Evolutionary conservation across 2,113 vertebrate species (phyloP).

Genomic region (Phasianus colchicus): DNA sequence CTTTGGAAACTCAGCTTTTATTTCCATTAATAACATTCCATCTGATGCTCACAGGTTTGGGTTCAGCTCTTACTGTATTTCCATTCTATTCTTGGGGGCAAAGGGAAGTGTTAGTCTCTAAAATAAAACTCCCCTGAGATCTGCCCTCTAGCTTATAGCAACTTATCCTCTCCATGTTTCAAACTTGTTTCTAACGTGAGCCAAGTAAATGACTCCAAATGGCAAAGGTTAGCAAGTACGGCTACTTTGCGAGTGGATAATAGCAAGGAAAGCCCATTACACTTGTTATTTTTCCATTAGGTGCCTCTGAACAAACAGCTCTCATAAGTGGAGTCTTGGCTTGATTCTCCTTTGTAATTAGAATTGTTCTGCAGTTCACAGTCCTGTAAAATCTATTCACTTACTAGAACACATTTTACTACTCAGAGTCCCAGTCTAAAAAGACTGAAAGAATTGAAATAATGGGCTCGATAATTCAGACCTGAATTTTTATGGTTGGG

Average conservation of each 20-base stretch:
- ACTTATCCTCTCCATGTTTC: not conserved
- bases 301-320: not conserved
- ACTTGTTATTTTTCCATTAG: conserved; percentile 11
- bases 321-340: not conserved
- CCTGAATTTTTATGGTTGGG: fast-evolving
- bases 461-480: not conserved
- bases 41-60: not conserved
- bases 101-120: not conserved
- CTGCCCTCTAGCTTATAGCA: not conserved
- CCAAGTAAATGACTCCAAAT: not conserved
- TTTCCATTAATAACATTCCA: not conserved
- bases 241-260: not conserved
- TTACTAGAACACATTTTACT: not conserved
- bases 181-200: not conserved
- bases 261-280: not conserved
- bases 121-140: not conserved
- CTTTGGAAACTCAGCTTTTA: not conserved
- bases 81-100: not conserved
- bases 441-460: not conserved
- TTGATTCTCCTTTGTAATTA: conserved; percentile 21
- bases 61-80: not conserved
- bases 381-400: not conserved
- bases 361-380: not conserved
- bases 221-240: not conserved
- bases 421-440: not conserved